Conservation (phyloP, 64 coral and sea anemone species). For the Pocillopora verrucosa region DNA sequence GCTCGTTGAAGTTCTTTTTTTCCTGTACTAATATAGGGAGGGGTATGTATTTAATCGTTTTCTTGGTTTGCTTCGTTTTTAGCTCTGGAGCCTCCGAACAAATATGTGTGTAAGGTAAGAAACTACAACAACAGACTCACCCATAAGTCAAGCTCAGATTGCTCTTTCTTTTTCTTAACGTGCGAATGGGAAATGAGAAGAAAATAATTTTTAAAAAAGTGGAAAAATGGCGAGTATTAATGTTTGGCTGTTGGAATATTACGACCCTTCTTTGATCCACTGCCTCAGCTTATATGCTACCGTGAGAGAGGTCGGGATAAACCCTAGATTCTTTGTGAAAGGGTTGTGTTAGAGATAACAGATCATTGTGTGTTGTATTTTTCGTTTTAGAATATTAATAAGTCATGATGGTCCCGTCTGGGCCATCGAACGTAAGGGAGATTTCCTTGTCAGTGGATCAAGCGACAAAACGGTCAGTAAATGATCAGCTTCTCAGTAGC, state of each 20-base stretch:
- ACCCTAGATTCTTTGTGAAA: neutral
- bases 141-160: neutral
- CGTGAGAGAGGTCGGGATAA: neutral
- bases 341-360: neutral
- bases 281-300: too few species aligned
- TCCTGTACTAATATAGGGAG: neutral
- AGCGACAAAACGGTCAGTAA: slow-evolving; percentile 90
- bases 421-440: slow-evolving; percentile 94
- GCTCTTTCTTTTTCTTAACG: too few species aligned
- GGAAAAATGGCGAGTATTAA: too few species aligned
- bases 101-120: slow-evolving; percentile 75
- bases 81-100: slow-evolving; percentile 97
- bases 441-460: slow-evolving; percentile 86
- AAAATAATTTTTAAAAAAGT: too few species aligned
- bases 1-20: neutral
- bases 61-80: neutral
- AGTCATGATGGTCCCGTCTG: slow-evolving; percentile 87
- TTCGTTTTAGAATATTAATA: slow-evolving; percentile 51
- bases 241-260: too few species aligned
- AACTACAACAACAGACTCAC: neutral
- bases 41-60: neutral
- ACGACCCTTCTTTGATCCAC: too few species aligned
- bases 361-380: neutral
- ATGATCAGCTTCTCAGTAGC: neutral
- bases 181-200: too few species aligned